Evolutionary conservation across 2,797 vertebrate species (phyloP).

Genomic region (Amphiprion clarkii): DNA sequence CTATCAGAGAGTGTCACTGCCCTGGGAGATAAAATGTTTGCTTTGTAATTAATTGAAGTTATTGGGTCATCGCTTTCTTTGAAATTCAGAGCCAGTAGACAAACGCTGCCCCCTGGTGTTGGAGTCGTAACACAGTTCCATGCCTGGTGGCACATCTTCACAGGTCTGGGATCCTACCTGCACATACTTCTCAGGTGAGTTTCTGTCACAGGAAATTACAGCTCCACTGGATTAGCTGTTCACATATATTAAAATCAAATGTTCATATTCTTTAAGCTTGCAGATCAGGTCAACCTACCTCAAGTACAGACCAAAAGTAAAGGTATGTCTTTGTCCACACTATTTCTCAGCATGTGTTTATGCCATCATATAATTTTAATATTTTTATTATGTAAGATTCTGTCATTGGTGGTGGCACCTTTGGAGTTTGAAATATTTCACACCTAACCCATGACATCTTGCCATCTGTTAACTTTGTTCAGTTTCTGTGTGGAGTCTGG

Average conservation of each 20-base stretch:
- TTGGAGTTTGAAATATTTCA: neutral
- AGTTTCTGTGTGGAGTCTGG: slow-evolving; percentile 97
- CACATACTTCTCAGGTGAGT: slow-evolving; percentile 96
- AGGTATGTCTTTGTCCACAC: slow-evolving; percentile 82
- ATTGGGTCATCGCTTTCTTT: neutral
- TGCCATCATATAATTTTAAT: neutral
- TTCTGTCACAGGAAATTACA: neutral
- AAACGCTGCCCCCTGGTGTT: slow-evolving; percentile 88
- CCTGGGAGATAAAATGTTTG: neutral
- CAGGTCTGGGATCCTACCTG: slow-evolving; percentile 96
- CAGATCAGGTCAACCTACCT: slow-evolving; percentile 97
- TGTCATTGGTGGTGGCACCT: neutral
- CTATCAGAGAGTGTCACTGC: too few relatives aligned
- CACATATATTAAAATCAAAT: neutral
- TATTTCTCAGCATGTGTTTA: neutral
- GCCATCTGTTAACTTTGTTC: neutral
- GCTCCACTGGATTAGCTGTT: neutral
- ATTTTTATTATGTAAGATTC: neutral
- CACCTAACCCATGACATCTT: neutral
- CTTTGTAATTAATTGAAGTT: neutral
- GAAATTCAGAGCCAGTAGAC: slow-evolving; percentile 86
- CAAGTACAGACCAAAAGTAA: slow-evolving; percentile 95
- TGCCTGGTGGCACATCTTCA: slow-evolving; percentile 99
- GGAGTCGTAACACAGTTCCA: slow-evolving; percentile 96
- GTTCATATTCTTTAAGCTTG: slow-evolving; percentile 82